These are phyloP conservation scores for Heterodera schachtii DNA, from an alignment of 1,140 invertebrate genomes.

Conservation along the genomic window DNA sequence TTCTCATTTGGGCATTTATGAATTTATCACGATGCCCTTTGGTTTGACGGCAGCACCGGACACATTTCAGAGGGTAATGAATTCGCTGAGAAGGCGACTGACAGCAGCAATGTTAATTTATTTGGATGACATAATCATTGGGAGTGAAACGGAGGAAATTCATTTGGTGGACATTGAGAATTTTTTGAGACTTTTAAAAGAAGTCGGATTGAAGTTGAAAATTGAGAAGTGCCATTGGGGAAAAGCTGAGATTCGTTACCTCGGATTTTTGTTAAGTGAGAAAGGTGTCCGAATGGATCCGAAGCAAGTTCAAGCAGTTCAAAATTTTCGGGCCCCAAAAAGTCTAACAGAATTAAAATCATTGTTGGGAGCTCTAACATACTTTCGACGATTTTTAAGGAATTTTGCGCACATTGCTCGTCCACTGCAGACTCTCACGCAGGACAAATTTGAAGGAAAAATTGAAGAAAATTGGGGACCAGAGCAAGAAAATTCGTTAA, in stretches of 20 bases:
- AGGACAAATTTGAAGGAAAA: no score
- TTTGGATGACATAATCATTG: slow-evolving; percentile 28
- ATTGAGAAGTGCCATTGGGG: slow-evolving; percentile 27
- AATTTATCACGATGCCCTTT: no score
- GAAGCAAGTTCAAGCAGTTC: slow-evolving; percentile 22
- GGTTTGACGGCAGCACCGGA: no score
- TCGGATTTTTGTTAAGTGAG: slow-evolving; percentile 9
- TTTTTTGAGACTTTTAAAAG: slow-evolving; percentile 4
- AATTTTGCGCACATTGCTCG: slow-evolving; percentile 5
- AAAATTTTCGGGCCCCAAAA: slow-evolving; percentile 26
- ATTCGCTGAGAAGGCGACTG: no score
- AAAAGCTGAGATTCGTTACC: slow-evolving; percentile 8
- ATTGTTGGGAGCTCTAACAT: not conserved
- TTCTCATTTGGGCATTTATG: no score
- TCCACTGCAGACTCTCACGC: no score
- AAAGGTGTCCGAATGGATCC: slow-evolving; percentile 14
- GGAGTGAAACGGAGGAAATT: not conserved
- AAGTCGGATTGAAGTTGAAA: not conserved
- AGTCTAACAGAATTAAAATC: slow-evolving; percentile 30
- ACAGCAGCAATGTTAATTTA: slow-evolving; percentile 10
- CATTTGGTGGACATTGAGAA: slow-evolving; percentile 23
- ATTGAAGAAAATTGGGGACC: slow-evolving; percentile 11
- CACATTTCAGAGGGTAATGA: no score
- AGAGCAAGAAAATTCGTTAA: slow-evolving; percentile 17
- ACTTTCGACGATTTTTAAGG: not conserved